phyloP scores from a whole-genome alignment of 2,888 invertebrate genomes.

The Prosopocoilus inquinatus region DNA sequence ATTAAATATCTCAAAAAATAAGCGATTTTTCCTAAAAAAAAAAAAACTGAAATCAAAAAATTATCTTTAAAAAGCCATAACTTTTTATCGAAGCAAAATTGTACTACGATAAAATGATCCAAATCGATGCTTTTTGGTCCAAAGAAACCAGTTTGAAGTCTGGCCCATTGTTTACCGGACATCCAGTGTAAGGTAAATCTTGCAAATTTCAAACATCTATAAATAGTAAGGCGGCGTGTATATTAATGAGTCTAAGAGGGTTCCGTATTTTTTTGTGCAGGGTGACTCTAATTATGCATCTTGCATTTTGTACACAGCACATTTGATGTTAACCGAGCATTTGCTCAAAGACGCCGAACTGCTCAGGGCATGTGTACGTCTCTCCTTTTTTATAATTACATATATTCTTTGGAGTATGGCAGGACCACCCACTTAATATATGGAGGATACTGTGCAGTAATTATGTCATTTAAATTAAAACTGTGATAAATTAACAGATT shows the following conservation, averaged over 20 bases:
- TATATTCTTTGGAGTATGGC: slow-evolving; percentile 2
- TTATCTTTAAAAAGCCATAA: too few species aligned
- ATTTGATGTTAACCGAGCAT: slow-evolving; percentile 35
- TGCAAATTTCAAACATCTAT: too few species aligned
- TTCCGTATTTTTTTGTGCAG: slow-evolving; percentile 23
- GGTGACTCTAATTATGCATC: slow-evolving; percentile 30
- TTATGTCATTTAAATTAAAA: slow-evolving; percentile 40
- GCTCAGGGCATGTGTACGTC: slow-evolving; percentile 11
- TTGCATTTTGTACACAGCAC: slow-evolving; percentile 29
- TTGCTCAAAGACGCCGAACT: slow-evolving; percentile 30
- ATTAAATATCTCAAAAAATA: too few species aligned
- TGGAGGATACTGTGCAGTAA: slow-evolving; percentile 28
- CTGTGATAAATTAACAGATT: slow-evolving; percentile 35
- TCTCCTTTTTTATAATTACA: slow-evolving; percentile 6
- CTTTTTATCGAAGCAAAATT: too few species aligned
- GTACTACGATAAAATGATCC: too few species aligned
- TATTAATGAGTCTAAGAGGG: slow-evolving; percentile 14
- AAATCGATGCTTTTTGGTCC: too few species aligned
- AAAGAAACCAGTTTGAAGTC: too few species aligned
- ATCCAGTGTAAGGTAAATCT: too few species aligned
- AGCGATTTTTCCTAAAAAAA: too few species aligned
- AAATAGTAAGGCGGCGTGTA: too few species aligned
- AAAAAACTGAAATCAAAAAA: too few species aligned
- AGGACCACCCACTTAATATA: slow-evolving; percentile 31
- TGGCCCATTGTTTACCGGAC: too few species aligned